Percentiles rank a stretch among this genome's conserved stretches.
phyloP scores from a whole-genome alignment of 1,140 invertebrate genomes.

The Drosophila dunni region DNA sequence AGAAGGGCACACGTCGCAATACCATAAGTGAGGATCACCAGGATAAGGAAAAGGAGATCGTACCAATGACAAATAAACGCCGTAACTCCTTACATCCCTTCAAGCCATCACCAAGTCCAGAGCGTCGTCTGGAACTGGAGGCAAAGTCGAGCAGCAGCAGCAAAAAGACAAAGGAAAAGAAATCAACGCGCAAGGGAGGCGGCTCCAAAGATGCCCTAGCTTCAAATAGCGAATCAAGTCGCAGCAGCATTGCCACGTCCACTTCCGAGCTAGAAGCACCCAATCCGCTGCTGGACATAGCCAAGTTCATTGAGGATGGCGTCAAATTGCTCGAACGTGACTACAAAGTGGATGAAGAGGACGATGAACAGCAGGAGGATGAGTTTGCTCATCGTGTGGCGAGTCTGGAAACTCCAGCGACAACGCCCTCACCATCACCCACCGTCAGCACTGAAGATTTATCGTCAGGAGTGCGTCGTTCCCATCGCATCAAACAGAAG shows the following conservation, averaged over 20 bases:
- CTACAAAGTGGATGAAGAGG: slow-evolving; percentile 66
- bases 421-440: slow-evolving; percentile 24
- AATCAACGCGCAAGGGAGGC: slow-evolving; percentile 8
- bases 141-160: neutral
- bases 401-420: slow-evolving; percentile 56
- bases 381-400: slow-evolving; percentile 60
- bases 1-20: slow-evolving; percentile 25
- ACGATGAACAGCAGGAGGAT: slow-evolving; percentile 25
- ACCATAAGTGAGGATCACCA: slow-evolving; percentile 29
- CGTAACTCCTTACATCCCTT: slow-evolving; percentile 39
- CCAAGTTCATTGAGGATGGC: slow-evolving; percentile 79
- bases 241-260: slow-evolving; percentile 21
- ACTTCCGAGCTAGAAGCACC: slow-evolving; percentile 40
- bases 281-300: slow-evolving; percentile 74
- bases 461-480: slow-evolving; percentile 62
- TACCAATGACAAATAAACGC: slow-evolving; percentile 24
- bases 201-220: slow-evolving; percentile 33
- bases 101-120: slow-evolving; percentile 24
- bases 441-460: slow-evolving; percentile 33
- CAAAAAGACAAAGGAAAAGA: slow-evolving; percentile 32
- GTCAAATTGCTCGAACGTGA: slow-evolving; percentile 75
- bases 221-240: slow-evolving; percentile 34
- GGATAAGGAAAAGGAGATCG: neutral
- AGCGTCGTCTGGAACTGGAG: neutral
- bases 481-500: slow-evolving; percentile 79